phyloP scores from a whole-genome alignment of 2,113 vertebrate genomes.

The Megatriorchis doriae region DNA sequence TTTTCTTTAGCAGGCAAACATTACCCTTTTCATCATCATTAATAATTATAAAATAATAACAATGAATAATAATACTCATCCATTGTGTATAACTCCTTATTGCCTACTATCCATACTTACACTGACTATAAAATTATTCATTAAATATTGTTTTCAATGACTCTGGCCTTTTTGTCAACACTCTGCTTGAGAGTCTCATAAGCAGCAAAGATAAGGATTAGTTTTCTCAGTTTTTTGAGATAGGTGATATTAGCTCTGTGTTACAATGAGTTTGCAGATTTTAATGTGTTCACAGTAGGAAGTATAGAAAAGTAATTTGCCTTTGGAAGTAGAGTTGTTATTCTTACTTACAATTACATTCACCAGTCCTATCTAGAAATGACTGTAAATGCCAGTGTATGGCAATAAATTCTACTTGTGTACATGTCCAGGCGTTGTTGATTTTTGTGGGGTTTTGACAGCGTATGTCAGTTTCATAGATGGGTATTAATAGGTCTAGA shows the following conservation, averaged over 20 bases:
- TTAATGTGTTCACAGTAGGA: background rate
- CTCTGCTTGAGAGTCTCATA: background rate
- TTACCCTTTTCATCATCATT: background rate
- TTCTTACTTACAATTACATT: background rate
- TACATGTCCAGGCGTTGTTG: background rate
- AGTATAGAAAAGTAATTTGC: background rate
- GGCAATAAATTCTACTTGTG: background rate
- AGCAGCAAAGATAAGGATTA: background rate
- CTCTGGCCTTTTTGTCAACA: background rate
- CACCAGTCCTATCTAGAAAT: background rate
- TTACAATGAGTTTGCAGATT: background rate
- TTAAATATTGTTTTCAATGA: background rate
- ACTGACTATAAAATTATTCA: background rate
- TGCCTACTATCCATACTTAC: background rate
- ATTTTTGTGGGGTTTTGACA: background rate
- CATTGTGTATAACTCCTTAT: background rate
- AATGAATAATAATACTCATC: background rate
- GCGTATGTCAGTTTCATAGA: background rate
- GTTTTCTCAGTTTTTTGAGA: background rate
- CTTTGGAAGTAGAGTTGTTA: background rate
- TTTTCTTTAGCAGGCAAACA: background rate
- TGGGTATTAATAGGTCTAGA: background rate
- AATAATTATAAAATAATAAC: background rate
- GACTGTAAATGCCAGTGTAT: background rate
- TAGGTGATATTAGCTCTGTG: background rate